phyloP scores from a whole-genome alignment of 1,140 invertebrate species.

The Nixonia krombeini region DNA sequence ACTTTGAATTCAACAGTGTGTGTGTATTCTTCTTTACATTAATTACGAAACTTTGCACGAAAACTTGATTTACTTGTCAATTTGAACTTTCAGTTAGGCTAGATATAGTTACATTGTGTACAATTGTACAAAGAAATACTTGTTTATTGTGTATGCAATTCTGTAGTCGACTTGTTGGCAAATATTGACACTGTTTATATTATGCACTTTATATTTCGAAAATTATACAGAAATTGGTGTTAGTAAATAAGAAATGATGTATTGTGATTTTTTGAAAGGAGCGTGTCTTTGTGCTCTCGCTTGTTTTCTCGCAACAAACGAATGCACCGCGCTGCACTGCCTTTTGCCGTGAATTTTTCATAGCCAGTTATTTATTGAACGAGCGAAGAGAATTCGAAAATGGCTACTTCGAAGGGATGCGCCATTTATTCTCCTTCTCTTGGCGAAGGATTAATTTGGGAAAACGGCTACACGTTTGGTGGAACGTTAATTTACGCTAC shows the following conservation, averaged over 20 bases:
- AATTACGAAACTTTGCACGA: no score
- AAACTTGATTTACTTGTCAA: no score
- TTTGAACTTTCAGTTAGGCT: no score
- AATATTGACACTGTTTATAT: no score
- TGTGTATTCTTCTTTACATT: no score
- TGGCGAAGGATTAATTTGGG: slow-evolving; percentile 39
- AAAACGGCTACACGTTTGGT: slow-evolving; percentile 32
- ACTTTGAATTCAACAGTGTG: no score
- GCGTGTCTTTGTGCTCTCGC: slow-evolving; percentile 1
- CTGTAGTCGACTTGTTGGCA: no score
- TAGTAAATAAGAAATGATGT: neutral
- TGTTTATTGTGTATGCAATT: no score
- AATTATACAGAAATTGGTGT: neutral
- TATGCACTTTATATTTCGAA: no score
- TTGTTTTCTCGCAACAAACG: slow-evolving; percentile 9
- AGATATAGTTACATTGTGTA: no score
- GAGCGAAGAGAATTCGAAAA: slow-evolving; percentile 29
- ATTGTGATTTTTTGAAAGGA: slow-evolving; percentile 18
- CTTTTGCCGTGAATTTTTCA: slow-evolving; percentile 32
- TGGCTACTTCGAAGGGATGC: slow-evolving; percentile 18
- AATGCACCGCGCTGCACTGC: slow-evolving; percentile 13
- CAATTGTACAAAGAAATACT: no score
- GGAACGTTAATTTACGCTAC: slow-evolving; percentile 39
- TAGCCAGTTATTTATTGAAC: slow-evolving; percentile 29
- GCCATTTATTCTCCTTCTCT: slow-evolving; percentile 28